These are phyloP conservation scores for Neocrepidodera transversa DNA, from an alignment of 2,888 invertebrate species.

Conservation along the genomic window DNA sequence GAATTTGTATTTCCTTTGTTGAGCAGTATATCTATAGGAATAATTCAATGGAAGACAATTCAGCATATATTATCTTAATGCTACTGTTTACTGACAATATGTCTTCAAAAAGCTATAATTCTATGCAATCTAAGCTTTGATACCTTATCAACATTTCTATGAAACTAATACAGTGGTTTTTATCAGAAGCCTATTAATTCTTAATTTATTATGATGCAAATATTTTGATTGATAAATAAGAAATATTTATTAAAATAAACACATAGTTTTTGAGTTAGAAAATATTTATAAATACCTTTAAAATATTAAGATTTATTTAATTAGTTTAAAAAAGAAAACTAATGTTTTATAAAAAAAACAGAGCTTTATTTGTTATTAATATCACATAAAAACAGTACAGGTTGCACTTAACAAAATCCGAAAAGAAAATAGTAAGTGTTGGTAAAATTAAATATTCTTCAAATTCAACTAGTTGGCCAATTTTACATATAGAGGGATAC, in stretches of 20 bases:
- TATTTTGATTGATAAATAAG: too few relatives aligned
- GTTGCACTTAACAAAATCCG: not conserved
- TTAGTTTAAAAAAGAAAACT: not conserved
- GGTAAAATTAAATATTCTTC: not conserved
- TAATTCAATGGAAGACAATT: not conserved
- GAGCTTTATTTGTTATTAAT: conserved; percentile 6
- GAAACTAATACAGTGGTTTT: not conserved
- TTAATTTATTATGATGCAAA: too few relatives aligned
- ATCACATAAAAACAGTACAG: conserved; percentile 18
- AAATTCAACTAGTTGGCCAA: not conserved
- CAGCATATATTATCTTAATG: not conserved
- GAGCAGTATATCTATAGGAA: not conserved
- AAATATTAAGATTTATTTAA: too few relatives aligned
- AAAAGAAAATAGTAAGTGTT: not conserved
- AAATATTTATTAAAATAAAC: too few relatives aligned
- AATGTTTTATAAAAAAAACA: conserved; percentile 10
- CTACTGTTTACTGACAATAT: not conserved
- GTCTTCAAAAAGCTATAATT: too few relatives aligned
- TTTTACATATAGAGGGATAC: not conserved
- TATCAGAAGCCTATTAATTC: not conserved
- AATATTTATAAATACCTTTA: too few relatives aligned
- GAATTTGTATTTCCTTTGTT: too few relatives aligned
- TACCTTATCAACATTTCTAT: not conserved
- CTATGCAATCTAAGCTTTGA: not conserved
- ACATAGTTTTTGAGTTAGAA: too few relatives aligned